These are phyloP conservation scores for Orussus abietinus DNA, from an alignment of 1,140 invertebrate species.

Conservation along the genomic window DNA sequence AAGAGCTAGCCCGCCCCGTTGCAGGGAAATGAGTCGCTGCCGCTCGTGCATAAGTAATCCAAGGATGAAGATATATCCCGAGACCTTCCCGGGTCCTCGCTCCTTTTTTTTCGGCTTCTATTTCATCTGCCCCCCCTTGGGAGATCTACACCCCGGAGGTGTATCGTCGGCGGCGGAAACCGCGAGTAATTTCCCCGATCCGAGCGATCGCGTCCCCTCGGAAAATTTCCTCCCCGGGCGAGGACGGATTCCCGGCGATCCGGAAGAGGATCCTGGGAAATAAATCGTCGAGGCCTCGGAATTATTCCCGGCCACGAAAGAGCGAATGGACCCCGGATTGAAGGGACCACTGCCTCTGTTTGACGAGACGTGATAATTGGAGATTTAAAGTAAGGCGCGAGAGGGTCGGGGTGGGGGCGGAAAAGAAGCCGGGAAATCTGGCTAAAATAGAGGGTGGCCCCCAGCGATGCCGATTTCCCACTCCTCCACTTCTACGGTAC, in stretches of 20 bases:
- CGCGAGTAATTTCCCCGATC: no score
- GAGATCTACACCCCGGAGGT: conserved; percentile 20
- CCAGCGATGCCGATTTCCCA: conserved; percentile 10
- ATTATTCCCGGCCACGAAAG: no score
- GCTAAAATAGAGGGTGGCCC: background rate
- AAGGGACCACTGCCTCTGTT: conserved; percentile 28
- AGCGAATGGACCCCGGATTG: conserved; percentile 21
- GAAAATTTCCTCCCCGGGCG: no score
- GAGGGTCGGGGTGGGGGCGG: background rate
- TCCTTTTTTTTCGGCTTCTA: background rate
- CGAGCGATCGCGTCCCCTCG: no score
- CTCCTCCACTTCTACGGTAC: no score
- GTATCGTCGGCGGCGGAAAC: no score
- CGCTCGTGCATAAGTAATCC: conserved; percentile 46
- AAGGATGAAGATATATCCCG: conserved; percentile 27
- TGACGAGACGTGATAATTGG: conserved; percentile 37
- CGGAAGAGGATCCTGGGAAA: no score
- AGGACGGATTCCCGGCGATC: no score
- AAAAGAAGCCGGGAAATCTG: background rate
- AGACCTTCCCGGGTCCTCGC: conserved; percentile 9
- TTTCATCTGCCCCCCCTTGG: no score
- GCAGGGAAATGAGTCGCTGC: conserved; percentile 41
- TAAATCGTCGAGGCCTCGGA: no score
- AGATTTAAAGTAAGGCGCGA: conserved; percentile 23
- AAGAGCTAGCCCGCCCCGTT: conserved; percentile 22